A percentile compares a stretch with the other conserved stretches of the same genome.
These are phyloP conservation scores for Onchidella celtica DNA, from an alignment of 2,888 invertebrate species.

Conservation along the genomic window DNA sequence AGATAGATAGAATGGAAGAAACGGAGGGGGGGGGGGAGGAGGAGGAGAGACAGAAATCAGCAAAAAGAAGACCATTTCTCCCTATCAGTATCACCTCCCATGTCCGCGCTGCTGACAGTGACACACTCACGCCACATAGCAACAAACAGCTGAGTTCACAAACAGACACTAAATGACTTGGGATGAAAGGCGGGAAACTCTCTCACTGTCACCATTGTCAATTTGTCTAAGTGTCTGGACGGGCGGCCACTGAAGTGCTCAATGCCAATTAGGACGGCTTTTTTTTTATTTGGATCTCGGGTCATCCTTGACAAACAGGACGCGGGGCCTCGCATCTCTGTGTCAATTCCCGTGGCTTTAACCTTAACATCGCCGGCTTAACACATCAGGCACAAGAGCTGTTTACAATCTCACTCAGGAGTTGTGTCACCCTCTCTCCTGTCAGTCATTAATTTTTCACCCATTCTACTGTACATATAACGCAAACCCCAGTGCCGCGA, in stretches of 20 bases:
- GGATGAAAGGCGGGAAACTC: background rate
- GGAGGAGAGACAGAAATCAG: no score
- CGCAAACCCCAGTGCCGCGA: no score
- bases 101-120: background rate
- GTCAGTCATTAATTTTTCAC: no score
- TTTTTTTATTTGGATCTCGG: background rate
- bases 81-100: background rate
- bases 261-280: background rate
- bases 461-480: no score
- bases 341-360: background rate
- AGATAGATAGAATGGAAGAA: background rate
- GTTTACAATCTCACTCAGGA: no score
- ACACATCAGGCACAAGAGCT: no score
- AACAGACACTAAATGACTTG: background rate
- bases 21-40: no score
- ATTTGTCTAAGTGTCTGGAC: background rate
- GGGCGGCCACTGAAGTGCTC: background rate
- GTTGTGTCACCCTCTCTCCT: no score
- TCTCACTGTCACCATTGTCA: background rate
- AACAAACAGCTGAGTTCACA: background rate
- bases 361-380: no score
- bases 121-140: background rate
- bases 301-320: background rate
- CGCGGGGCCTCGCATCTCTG: background rate
- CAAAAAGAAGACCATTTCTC: no score